Evolutionary conservation across 2,113 vertebrate genomes (phyloP).

Genomic region (Coreoperca whiteheadi): DNA sequence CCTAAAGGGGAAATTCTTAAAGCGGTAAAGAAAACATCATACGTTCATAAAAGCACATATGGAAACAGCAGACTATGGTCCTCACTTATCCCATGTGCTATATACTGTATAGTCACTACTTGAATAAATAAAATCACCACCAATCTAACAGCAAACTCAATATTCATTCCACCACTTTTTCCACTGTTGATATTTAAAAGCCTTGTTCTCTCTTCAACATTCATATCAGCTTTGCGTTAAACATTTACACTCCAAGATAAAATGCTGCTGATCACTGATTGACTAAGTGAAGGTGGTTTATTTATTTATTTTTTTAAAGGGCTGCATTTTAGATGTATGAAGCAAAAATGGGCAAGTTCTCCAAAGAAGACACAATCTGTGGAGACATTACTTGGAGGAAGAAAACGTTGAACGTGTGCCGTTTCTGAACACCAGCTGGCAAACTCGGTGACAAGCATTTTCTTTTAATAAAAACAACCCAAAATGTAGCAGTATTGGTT

Average conservation of each 20-base stretch:
- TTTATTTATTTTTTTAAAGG: neutral
- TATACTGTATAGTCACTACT: neutral
- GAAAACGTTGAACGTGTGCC: neutral
- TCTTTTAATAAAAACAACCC: neutral
- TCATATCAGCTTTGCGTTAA: neutral
- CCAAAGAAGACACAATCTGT: neutral
- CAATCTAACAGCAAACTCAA: neutral
- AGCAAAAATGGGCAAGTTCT: neutral
- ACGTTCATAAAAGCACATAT: conserved; percentile 24
- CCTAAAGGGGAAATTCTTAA: conserved; percentile 23
- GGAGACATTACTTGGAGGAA: neutral
- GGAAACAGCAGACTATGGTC: neutral
- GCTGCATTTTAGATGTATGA: neutral
- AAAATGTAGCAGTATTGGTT: neutral
- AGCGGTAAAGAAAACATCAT: conserved; percentile 45
- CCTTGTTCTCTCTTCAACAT: neutral
- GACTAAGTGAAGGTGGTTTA: neutral
- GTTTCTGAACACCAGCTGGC: neutral
- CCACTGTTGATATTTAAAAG: neutral
- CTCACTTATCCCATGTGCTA: neutral
- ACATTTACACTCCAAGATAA: neutral
- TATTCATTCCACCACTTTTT: neutral
- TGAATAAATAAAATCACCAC: neutral
- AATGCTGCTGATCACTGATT: neutral
- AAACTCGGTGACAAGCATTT: neutral